Percentiles rank a stretch among this genome's conserved stretches.
phyloP scores from a whole-genome alignment of 2,888 invertebrate species.

The Drosophila histrio region DNA sequence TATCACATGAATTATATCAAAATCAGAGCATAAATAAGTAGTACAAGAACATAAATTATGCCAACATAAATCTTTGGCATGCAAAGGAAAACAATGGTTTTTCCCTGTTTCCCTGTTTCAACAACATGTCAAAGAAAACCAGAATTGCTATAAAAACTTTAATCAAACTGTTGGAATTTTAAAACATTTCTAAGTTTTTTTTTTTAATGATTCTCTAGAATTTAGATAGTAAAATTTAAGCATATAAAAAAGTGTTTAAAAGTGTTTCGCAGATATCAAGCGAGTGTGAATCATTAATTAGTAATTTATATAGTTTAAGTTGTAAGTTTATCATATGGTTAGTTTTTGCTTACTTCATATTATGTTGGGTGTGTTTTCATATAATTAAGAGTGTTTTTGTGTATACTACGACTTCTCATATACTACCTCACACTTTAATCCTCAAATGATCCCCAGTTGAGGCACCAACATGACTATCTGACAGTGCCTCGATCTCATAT shows the following conservation, averaged over 20 bases:
- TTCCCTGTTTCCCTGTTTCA: neutral
- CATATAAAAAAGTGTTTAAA: neutral
- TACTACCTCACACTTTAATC: neutral
- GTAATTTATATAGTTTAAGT: neutral
- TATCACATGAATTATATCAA: slow-evolving; percentile 1
- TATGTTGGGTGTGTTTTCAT: neutral
- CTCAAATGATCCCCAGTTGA: slow-evolving; percentile 23
- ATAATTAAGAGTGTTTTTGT: neutral
- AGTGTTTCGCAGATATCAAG: neutral
- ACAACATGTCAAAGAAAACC: slow-evolving; percentile 3
- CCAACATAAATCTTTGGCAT: slow-evolving; percentile 4
- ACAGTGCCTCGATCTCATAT: slow-evolving; percentile 24
- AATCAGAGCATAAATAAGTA: slow-evolving; percentile 5
- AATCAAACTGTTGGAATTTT: neutral
- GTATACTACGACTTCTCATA: neutral
- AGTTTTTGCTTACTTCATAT: neutral
- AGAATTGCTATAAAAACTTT: slow-evolving; percentile 6
- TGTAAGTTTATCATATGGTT: neutral
- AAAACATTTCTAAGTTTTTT: neutral
- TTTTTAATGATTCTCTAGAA: neutral
- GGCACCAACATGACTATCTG: slow-evolving; percentile 38
- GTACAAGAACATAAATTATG: slow-evolving; percentile 8
- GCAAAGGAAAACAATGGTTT: slow-evolving; percentile 11
- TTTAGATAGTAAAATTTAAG: neutral
- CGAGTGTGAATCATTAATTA: neutral